Evolutionary conservation across 2,888 invertebrate species (phyloP).

Genomic region (Piscicola geometra): DNA sequence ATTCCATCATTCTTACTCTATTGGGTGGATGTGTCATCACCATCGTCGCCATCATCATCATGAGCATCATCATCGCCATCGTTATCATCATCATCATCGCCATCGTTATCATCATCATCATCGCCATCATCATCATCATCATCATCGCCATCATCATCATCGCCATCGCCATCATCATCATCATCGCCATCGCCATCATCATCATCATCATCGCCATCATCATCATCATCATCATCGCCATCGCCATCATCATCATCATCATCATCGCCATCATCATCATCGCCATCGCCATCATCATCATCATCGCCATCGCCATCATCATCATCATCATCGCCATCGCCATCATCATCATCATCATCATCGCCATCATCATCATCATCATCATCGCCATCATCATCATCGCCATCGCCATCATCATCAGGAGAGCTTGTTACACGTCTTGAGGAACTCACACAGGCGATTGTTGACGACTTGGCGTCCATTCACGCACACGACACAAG

Average conservation of each 20-base stretch:
- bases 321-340: background rate
- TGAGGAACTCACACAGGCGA: background rate
- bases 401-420: background rate
- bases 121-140: no score
- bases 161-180: no score
- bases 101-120: background rate
- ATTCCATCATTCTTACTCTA: background rate
- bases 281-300: background rate
- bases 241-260: no score
- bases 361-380: constrained; percentile 2
- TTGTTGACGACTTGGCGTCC: background rate
- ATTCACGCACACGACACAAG: background rate
- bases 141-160: no score
- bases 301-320: background rate
- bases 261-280: background rate
- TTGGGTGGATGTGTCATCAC: background rate
- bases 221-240: no score
- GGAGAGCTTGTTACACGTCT: background rate
- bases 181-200: no score
- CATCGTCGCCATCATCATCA: no score
- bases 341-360: no score
- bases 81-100: no score
- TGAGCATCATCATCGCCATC: no score
- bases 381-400: background rate
- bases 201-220: no score